Conservation (phyloP, 2,113 vertebrate species). For the Psophia crepitans region DNA sequence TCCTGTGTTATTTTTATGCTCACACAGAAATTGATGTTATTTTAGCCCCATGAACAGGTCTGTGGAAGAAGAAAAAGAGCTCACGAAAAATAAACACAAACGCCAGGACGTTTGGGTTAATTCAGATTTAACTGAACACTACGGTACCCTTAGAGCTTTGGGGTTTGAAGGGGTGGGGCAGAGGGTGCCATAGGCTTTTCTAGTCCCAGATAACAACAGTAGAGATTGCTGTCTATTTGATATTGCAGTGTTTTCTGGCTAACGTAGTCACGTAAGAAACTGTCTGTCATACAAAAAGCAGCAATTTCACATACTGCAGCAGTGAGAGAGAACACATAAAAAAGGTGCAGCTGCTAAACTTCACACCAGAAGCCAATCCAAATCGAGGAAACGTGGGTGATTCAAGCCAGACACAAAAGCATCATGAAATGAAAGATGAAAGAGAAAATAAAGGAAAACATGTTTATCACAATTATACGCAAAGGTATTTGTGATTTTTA, state of each 20-base stretch:
- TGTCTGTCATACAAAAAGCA: neutral
- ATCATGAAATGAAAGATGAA: neutral
- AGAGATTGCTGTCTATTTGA: neutral
- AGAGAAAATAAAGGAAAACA: neutral
- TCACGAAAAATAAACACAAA: neutral
- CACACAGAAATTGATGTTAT: neutral
- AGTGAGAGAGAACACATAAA: conserved; percentile 13
- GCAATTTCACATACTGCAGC: conserved; percentile 1
- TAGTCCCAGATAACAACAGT: neutral
- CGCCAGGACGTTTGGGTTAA: neutral
- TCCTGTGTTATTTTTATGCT: neutral
- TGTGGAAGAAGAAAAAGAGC: neutral
- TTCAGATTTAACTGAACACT: neutral
- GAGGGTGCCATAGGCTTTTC: neutral
- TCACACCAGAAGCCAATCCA: conserved; percentile 23
- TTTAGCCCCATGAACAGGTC: neutral
- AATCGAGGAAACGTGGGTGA: neutral
- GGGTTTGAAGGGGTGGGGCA: neutral
- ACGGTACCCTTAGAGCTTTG: neutral
- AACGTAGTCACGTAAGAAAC: neutral
- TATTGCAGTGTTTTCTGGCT: neutral
- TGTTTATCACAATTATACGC: neutral
- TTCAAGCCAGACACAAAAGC: neutral
- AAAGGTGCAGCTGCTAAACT: conserved; percentile 40
- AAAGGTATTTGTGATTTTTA: neutral